A percentile compares a stretch with the other conserved stretches of the same genome.
These are phyloP conservation scores for Malurus leucopterus DNA, from an alignment of 2,797 vertebrate genomes.

Conservation along the genomic window DNA sequence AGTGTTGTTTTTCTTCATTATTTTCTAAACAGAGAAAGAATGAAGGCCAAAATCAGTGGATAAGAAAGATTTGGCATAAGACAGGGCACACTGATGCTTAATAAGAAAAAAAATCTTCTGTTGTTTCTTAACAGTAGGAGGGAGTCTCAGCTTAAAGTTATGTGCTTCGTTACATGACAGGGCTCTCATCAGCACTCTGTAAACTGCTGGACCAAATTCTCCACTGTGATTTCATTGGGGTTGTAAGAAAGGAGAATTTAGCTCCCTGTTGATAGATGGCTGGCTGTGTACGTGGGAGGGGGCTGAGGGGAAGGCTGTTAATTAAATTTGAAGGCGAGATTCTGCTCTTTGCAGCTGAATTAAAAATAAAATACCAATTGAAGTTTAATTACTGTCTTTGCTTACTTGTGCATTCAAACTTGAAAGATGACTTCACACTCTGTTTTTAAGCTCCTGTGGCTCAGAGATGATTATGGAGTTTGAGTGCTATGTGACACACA, in stretches of 20 bases:
- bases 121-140: neutral
- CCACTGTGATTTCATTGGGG: neutral
- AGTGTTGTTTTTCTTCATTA: neutral
- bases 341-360: conserved; percentile 71
- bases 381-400: conserved; percentile 78
- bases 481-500: conserved; percentile 53
- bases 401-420: conserved; percentile 72
- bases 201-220: conserved; percentile 22
- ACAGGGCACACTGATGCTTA: neutral
- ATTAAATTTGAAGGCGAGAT: conserved; percentile 73
- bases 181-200: neutral
- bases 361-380: conserved; percentile 76
- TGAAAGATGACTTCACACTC: conserved; percentile 73
- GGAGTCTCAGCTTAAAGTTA: neutral
- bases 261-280: conserved; percentile 56
- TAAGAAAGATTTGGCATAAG: neutral
- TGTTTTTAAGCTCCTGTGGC: conserved; percentile 64
- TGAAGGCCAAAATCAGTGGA: neutral
- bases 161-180: neutral
- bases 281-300: conserved; percentile 49
- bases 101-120: neutral
- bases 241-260: conserved; percentile 34
- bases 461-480: conserved; percentile 67
- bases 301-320: conserved; percentile 58
- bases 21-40: neutral